A percentile compares a stretch with the other conserved stretches of the same genome.
Evolutionary conservation across 2,113 vertebrate genomes (phyloP).

Genomic region (Canis aureus): DNA sequence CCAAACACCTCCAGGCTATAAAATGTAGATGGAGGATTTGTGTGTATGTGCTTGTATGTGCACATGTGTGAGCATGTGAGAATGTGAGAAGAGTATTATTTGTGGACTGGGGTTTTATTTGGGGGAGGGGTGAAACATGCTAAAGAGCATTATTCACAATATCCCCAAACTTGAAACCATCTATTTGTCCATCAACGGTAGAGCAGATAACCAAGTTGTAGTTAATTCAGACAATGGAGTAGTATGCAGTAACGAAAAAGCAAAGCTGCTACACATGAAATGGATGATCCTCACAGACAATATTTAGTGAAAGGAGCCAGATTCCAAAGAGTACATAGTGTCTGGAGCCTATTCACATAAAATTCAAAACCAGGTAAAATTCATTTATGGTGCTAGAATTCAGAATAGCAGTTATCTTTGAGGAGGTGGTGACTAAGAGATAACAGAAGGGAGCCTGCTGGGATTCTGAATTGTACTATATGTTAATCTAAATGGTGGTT

Average conservation of each 20-base stretch:
- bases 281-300: not conserved
- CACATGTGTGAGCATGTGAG: no score
- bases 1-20: not conserved
- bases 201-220: not conserved
- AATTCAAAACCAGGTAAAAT: not conserved
- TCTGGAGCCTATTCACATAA: not conserved
- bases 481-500: not conserved
- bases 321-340: not conserved
- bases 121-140: not conserved
- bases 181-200: not conserved
- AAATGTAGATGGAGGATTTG: not conserved
- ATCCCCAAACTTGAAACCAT: not conserved
- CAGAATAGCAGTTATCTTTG: not conserved
- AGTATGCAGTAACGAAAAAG: not conserved
- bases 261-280: not conserved
- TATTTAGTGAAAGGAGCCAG: not conserved
- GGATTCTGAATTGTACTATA: not conserved
- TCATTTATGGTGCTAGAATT: not conserved
- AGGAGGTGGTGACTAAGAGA: not conserved
- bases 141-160: not conserved
- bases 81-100: not conserved
- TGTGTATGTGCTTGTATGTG: not conserved
- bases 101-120: not conserved
- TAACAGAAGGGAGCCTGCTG: not conserved
- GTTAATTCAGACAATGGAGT: not conserved